Evolutionary conservation across 1,140 invertebrate species (phyloP), one percentile per base, ranked within the genome.

Genomic region (Helicoverpa zea): DNA sequence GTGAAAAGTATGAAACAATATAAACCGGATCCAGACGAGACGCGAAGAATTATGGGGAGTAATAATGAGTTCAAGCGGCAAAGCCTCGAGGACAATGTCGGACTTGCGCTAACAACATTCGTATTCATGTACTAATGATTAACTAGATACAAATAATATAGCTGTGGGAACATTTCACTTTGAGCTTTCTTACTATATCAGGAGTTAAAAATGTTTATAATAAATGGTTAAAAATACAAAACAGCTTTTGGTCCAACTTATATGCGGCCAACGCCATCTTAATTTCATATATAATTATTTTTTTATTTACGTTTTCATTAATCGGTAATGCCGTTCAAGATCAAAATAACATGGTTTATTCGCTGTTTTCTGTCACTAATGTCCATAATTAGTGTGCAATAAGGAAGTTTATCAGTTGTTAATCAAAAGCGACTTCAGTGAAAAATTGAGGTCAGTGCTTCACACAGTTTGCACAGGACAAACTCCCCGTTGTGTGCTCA

Each of bases 61-160:
- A 81, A 82, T 85, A 85, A 85, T 83, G 83, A 85, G 79, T 83
- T 81, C 79, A 83, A 77, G 68, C 63, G 77, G 49, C 54, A 80
- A 75, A 77, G 75, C 75, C 75, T 66, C 68, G 75, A 66, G 75
- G 75, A 77, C 59, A 77, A 77, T 77, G 58, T 77, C 29, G 61
- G 59, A 72, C 68, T 76, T 66, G 75, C 61, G 14, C 75, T 64
- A 77, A 54, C 75, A 77, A 77, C 75, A 49, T 77, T 77, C 59
- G 58, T 61, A 75, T 61, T 59, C 73, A 61, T 61, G 49, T 64
- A 64, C 75, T 16, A 77, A 52, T 77, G 75, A 77, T 77, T 9
- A 43, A 43, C 35, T 43, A 43, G 35, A 43, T 66, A 51, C 61
- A 56, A 63, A 77, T 66, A 66, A 54, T 61, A 63, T 49, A 43